Evolutionary conservation across 2,888 invertebrate species (phyloP), one percentile per base, ranked within the genome.

Genomic region (Tiliacea citrago): DNA sequence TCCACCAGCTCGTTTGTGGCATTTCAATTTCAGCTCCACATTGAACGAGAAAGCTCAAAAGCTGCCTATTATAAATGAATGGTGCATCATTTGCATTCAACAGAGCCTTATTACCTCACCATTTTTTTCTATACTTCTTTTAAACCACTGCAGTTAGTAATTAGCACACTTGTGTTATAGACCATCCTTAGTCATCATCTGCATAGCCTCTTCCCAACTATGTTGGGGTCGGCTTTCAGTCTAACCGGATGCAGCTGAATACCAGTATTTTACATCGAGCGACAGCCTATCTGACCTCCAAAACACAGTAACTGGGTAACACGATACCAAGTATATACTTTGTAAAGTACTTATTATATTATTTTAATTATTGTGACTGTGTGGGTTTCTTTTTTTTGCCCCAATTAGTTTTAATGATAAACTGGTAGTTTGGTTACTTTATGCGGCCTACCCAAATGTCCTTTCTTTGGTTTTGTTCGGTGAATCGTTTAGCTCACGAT

Each of bases 1-100:
- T n/a, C n/a, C n/a, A n/a, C 21, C 3, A 53, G 8, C 21, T 53
- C 42, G 42, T n/a, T n/a, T n/a, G n/a, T 45, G 16, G 29, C 29
- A 24, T 45, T 29, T 47, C 12, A 45, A 47, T 21, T 47, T 21
- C 18, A 21, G 18, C 18, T 45, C 29, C 7, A 45, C 29, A 29
- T 42, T 29, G 10, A 42, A 42, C 4, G 7, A 70, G 8, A 21
- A 70, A 70, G 2, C 16, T 51, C 0, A 12, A 51, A 51, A 51
- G 29, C 29, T 5, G 29, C 16, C 16, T 4, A 29, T 70, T 1
- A 29, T 13, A 0, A 12, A 13, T 16, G 42, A 71, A 53, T 71
- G 9, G 16, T 12, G 72, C 51, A 29, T 53, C 70, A 72, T 71
- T 53, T 72, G 73, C 12, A 12, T 4, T 53, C n/a, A 45, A 5